Evolutionary conservation across 30 jellyfish, hydroid and myxozoan species (phyloP).

Genomic region (Cassiopea xamachana): DNA sequence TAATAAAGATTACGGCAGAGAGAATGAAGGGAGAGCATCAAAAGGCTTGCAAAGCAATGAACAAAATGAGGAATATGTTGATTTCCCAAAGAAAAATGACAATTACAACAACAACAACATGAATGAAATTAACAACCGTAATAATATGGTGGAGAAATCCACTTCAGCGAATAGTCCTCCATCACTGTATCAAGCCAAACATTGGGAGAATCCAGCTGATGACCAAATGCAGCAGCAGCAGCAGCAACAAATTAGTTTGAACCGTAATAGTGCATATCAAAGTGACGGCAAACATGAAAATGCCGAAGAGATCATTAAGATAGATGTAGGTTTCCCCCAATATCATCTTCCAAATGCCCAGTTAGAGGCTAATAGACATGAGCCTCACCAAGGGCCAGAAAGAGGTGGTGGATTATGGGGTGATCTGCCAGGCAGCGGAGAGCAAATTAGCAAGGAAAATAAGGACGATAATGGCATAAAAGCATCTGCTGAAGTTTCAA

Average conservation of each 20-base stretch:
- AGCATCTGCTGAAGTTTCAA: neutral
- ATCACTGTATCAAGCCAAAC: neutral
- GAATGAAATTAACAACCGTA: neutral
- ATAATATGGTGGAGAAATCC: neutral
- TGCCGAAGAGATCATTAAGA: neutral
- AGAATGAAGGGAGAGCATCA: neutral
- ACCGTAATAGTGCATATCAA: neutral
- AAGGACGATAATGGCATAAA: neutral
- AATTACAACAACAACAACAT: neutral
- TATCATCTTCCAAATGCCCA: constrained; percentile 25
- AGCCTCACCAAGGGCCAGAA: constrained; percentile 73
- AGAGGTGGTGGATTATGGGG: constrained; percentile 83
- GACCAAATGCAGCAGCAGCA: neutral
- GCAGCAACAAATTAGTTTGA: neutral
- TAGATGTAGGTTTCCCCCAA: constrained; percentile 30
- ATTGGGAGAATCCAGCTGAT: neutral
- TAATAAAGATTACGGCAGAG: neutral
- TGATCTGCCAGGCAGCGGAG: constrained; percentile 63
- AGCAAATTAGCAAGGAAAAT: neutral
- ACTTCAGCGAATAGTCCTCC: neutral
- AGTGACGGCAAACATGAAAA: neutral
- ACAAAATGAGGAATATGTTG: constrained; percentile 11
- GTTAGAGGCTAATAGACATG: neutral
- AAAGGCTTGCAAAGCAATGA: neutral
- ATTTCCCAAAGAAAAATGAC: constrained; percentile 3